Percentiles rank a stretch among this genome's conserved stretches.
These are phyloP conservation scores for Drymonia ruficornis DNA, from an alignment of 2,888 invertebrate genomes.

Conservation along the genomic window DNA sequence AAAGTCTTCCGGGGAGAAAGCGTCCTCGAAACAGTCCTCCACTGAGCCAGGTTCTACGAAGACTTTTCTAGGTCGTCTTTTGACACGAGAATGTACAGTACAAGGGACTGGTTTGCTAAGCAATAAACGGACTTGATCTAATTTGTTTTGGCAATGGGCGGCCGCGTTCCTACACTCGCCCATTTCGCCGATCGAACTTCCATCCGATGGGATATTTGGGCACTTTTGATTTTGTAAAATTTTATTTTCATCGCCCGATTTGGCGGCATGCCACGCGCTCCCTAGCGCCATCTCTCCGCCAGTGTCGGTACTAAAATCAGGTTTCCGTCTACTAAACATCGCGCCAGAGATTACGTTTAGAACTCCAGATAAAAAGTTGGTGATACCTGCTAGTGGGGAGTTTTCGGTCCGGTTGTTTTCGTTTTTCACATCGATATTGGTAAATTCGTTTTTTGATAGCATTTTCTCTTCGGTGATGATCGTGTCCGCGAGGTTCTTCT, in stretches of 20 bases:
- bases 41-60: slow-evolving; percentile 62
- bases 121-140: slow-evolving; percentile 59
- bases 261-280: slow-evolving; percentile 63
- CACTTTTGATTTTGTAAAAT: slow-evolving; percentile 43
- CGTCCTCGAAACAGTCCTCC: slow-evolving; percentile 70
- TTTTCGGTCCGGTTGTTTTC: slow-evolving; percentile 22
- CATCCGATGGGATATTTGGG: slow-evolving; percentile 38
- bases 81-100: slow-evolving; percentile 38
- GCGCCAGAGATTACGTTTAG: slow-evolving; percentile 63
- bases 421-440: slow-evolving; percentile 28
- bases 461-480: slow-evolving; percentile 49
- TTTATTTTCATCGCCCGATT: slow-evolving; percentile 65
- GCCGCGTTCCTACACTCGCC: slow-evolving; percentile 57
- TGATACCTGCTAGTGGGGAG: slow-evolving; percentile 57
- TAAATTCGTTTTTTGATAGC: slow-evolving; percentile 30
- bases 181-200: slow-evolving; percentile 54
- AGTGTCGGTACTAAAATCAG: slow-evolving; percentile 58
- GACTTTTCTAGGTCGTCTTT: slow-evolving; percentile 51
- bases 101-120: slow-evolving; percentile 47
- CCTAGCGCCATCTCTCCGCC: slow-evolving; percentile 53
- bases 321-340: slow-evolving; percentile 60
- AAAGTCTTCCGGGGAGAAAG: slow-evolving; percentile 65
- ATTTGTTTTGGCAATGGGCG: slow-evolving; percentile 65
- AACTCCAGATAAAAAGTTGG: slow-evolving; percentile 66
- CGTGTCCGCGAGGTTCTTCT: slow-evolving; percentile 73